Conservation (phyloP, 2,113 vertebrate species). For the Hystrix brachyura region DNA sequence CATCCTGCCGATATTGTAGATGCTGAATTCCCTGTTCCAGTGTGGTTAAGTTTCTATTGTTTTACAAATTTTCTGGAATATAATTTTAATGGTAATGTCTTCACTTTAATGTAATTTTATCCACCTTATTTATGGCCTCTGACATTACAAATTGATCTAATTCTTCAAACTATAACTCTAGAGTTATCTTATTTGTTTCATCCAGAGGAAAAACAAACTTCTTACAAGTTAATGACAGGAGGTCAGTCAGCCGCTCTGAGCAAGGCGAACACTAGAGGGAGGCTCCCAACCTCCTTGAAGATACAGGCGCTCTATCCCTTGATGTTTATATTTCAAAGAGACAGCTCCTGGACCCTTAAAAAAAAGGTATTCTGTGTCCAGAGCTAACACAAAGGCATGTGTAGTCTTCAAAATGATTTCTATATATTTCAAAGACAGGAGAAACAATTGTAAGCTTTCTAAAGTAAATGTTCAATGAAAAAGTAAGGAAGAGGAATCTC, state of each 20-base stretch:
- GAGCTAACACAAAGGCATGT: constrained; percentile 2
- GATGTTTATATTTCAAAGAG: constrained; percentile 24
- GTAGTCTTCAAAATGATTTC: constrained; percentile 44
- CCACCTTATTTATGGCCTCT: not conserved
- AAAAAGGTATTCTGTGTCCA: constrained; percentile 28
- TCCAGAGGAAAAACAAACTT: not conserved
- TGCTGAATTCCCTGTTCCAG: not conserved
- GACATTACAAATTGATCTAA: not conserved
- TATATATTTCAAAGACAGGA: constrained; percentile 36
- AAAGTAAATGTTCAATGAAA: not conserved
- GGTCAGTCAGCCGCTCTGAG: not conserved
- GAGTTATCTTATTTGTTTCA: not conserved
- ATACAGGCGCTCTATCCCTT: not conserved
- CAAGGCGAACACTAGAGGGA: not conserved
- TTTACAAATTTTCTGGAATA: not conserved
- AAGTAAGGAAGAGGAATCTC: not conserved
- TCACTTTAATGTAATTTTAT: constrained; percentile 36
- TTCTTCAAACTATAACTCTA: not conserved
- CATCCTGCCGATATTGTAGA: not conserved
- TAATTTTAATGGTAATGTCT: not conserved
- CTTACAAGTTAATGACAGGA: not conserved
- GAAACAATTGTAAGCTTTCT: constrained; percentile 20
- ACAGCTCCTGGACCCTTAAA: not conserved
- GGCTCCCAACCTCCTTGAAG: not conserved
- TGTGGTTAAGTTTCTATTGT: not conserved